Percentiles rank a stretch among this genome's conserved stretches.
These are phyloP conservation scores for Diorhabda sublineata DNA, from an alignment of 1,140 invertebrate genomes.

Conservation along the genomic window DNA sequence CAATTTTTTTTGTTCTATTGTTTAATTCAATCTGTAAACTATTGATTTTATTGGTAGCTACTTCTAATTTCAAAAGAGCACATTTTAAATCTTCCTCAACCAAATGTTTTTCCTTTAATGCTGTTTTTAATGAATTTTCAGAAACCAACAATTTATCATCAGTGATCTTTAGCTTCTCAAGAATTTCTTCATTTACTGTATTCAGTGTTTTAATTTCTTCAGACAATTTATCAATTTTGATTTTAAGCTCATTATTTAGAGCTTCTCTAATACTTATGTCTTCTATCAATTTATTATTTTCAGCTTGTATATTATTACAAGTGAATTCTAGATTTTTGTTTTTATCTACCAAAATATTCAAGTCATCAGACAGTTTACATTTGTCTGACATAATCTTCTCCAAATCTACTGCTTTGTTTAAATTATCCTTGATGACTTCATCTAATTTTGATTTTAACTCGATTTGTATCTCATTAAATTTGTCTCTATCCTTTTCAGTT, in stretches of 20 bases:
- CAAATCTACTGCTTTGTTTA: no score
- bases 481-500: not conserved
- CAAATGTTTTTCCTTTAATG: not conserved
- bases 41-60: not conserved
- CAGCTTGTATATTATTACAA: not conserved
- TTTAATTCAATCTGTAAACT: no score
- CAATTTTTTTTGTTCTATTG: no score
- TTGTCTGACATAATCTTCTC: no score
- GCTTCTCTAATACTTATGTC: not conserved
- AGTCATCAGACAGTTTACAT: not conserved
- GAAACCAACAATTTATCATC: slow-evolving; percentile 25
- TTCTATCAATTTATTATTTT: not conserved
- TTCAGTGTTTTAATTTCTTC: not conserved
- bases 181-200: not conserved
- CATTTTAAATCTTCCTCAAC: not conserved
- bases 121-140: slow-evolving; percentile 1
- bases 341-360: not conserved
- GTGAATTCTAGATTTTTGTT: not conserved
- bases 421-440: no score
- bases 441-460: slow-evolving; percentile 4
- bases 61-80: not conserved
- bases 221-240: not conserved
- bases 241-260: no score
- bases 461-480: not conserved
- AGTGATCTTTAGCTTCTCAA: slow-evolving; percentile 34